Evolutionary conservation across 2,113 vertebrate species (phyloP).

Genomic region (Lathamus discolor): DNA sequence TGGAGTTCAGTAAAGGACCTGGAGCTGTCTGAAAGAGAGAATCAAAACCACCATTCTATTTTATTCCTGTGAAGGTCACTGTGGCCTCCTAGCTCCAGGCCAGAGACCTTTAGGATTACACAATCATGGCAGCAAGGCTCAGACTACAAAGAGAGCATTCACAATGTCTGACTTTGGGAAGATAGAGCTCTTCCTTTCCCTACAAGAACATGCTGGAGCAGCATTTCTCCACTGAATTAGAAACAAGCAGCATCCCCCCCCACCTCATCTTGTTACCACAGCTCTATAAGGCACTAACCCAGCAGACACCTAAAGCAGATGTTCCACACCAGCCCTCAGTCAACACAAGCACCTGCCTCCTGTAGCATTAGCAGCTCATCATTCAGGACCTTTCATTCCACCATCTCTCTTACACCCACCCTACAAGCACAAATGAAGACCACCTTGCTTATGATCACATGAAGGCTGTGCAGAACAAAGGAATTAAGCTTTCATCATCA

Average conservation of each 20-base stretch:
- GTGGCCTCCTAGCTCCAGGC: background rate
- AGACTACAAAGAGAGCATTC: constrained; percentile 23
- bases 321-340: background rate
- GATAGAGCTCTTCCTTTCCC: background rate
- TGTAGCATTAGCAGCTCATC: background rate
- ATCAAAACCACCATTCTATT: background rate
- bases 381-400: background rate
- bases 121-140: background rate
- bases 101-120: constrained; percentile 2
- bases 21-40: background rate
- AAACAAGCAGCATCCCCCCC: background rate
- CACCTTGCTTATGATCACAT: background rate
- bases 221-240: background rate
- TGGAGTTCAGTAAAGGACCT: background rate
- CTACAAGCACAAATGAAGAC: background rate
- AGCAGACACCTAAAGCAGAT: background rate
- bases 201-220: background rate
- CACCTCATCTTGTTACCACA: background rate
- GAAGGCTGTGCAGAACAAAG: background rate
- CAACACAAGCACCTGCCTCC: background rate
- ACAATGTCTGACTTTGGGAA: background rate
- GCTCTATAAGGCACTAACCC: background rate
- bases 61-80: background rate
- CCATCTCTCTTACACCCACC: background rate
- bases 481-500: background rate